These are phyloP conservation scores for Ia io DNA, from an alignment of 2,113 vertebrate genomes.

Conservation along the genomic window DNA sequence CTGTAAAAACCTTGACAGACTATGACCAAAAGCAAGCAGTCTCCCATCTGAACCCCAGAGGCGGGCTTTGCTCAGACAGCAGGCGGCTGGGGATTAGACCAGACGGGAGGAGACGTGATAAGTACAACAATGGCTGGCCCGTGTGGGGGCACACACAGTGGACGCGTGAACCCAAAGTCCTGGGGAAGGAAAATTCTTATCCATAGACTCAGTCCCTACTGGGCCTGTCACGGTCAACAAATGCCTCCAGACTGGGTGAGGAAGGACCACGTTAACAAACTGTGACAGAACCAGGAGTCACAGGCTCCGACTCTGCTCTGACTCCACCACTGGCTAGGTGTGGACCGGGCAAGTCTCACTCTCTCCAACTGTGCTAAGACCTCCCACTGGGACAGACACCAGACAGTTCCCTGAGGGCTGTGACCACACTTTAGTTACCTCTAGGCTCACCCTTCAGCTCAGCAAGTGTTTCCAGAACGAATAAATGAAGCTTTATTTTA, in stretches of 20 bases:
- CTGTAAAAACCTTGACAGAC: neutral
- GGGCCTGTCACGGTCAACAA: neutral
- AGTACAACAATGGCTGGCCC: fast-evolving
- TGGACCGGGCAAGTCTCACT: neutral
- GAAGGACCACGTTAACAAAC: neutral
- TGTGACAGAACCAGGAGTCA: neutral
- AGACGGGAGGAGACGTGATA: neutral
- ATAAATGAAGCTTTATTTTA: neutral
- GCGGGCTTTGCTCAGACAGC: neutral
- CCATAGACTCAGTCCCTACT: neutral
- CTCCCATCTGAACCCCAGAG: neutral
- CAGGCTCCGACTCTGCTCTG: neutral
- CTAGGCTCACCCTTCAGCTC: neutral
- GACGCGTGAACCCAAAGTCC: neutral
- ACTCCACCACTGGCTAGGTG: neutral
- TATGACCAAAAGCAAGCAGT: neutral
- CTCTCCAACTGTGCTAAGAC: neutral
- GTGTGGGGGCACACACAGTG: neutral
- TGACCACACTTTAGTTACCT: neutral
- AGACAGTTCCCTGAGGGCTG: neutral
- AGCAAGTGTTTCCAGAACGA: neutral
- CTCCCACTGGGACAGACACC: neutral
- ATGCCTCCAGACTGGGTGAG: neutral
- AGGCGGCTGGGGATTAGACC: neutral
- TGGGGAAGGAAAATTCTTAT: neutral